phyloP scores from a whole-genome alignment of 2,113 vertebrate genomes.

The Cacatua alba region DNA sequence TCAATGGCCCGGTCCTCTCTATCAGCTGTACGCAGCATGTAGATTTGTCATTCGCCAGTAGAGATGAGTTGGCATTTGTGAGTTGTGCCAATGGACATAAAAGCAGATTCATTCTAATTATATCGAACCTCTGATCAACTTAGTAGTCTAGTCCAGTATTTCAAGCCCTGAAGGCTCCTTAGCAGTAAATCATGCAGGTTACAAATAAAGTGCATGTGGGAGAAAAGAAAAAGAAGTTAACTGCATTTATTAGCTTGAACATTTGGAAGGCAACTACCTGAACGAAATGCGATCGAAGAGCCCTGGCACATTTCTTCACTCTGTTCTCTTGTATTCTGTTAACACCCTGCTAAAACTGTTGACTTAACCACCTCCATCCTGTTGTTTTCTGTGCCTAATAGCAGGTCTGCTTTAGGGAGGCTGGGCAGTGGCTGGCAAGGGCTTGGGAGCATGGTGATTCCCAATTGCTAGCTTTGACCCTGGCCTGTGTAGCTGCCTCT shows the following conservation, averaged over 20 bases:
- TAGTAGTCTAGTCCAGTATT: not conserved
- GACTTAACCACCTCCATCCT: not conserved
- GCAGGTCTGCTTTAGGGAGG: not conserved
- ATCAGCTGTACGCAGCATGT: not conserved
- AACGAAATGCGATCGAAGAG: not conserved
- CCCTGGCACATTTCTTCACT: not conserved
- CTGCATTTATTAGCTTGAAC: not conserved
- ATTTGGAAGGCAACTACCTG: not conserved
- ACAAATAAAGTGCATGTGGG: not conserved
- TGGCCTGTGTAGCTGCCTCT: not conserved
- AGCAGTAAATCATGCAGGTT: not conserved
- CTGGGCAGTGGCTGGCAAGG: not conserved
- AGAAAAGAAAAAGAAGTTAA: not conserved
- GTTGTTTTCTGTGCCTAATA: not conserved
- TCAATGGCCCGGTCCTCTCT: not conserved
- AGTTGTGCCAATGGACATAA: not conserved
- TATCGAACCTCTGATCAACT: not conserved
- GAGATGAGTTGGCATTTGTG: slow-evolving; percentile 16
- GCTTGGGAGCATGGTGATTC: not conserved
- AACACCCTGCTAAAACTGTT: not conserved
- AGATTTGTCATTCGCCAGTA: not conserved
- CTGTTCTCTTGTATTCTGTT: not conserved
- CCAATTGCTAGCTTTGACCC: not conserved
- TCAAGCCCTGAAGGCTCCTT: not conserved
- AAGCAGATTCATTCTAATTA: slow-evolving; percentile 39